phyloP scores from a whole-genome alignment of 2,797 vertebrate species.

The Lophotriccus pileatus region DNA sequence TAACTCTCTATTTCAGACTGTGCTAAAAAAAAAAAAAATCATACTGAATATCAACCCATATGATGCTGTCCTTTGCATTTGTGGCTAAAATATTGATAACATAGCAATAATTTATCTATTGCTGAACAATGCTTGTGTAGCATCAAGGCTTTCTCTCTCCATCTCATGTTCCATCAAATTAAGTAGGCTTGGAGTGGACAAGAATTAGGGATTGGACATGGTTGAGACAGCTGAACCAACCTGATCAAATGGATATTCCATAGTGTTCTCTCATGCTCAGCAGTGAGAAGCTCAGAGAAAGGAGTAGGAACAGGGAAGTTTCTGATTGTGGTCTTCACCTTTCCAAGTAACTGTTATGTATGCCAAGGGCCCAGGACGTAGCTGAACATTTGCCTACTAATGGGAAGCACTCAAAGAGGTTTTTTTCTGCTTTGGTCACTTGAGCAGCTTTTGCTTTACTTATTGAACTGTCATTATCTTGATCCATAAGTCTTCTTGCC shows the following conservation, averaged over 20 bases:
- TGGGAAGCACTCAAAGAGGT: fast-evolving
- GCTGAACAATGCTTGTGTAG: background rate
- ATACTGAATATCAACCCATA: background rate
- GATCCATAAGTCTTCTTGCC: background rate
- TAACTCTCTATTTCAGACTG: background rate
- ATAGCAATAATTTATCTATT: background rate
- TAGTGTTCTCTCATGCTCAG: background rate
- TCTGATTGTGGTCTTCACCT: background rate
- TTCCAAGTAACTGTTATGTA: background rate
- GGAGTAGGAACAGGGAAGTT: background rate
- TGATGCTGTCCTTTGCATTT: background rate
- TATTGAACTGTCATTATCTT: background rate
- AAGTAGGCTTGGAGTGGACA: background rate
- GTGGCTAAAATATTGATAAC: background rate
- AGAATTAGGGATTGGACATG: background rate
- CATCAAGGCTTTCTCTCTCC: background rate
- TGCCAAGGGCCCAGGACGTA: background rate
- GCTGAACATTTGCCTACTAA: background rate
- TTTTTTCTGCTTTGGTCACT: background rate
- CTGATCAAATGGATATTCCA: background rate
- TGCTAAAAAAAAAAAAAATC: background rate
- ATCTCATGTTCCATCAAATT: background rate
- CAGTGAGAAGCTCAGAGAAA: background rate
- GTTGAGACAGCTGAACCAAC: background rate
- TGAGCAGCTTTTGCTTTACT: background rate